phyloP scores from a whole-genome alignment of 2,113 vertebrate species.

The Anser brachyrhynchus region DNA sequence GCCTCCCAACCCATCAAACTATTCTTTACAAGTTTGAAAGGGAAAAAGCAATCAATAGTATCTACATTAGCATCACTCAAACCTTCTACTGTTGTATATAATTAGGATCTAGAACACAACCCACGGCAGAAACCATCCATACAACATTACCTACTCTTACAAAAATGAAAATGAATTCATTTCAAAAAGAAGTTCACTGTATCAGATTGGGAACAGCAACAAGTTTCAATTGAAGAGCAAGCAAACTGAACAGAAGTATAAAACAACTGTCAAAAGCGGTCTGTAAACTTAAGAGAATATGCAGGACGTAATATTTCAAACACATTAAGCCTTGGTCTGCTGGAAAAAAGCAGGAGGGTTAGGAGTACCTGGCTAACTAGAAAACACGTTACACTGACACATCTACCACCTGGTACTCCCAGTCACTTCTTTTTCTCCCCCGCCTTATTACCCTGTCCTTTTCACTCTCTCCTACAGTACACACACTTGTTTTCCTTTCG shows the following conservation, averaged over 20 bases:
- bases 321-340: background rate
- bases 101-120: background rate
- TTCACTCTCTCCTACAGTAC: background rate
- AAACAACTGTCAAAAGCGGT: background rate
- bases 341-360: background rate
- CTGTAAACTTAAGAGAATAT: background rate
- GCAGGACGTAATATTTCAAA: background rate
- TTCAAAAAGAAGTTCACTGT: background rate
- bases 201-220: background rate
- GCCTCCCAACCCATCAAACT: background rate
- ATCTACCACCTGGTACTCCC: background rate
- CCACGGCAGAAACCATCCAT: background rate
- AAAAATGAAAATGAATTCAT: background rate
- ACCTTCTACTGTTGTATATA: background rate
- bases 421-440: background rate
- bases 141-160: background rate
- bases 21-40: background rate
- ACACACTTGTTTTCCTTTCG: background rate
- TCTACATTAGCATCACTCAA: constrained; percentile 1
- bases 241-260: background rate
- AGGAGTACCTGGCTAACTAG: background rate
- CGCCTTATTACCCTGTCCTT: background rate
- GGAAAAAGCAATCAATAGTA: background rate
- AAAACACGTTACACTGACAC: background rate
- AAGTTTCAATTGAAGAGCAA: background rate